phyloP scores from a whole-genome alignment of 1,140 invertebrate genomes.

The Brachionus manjavacas region DNA sequence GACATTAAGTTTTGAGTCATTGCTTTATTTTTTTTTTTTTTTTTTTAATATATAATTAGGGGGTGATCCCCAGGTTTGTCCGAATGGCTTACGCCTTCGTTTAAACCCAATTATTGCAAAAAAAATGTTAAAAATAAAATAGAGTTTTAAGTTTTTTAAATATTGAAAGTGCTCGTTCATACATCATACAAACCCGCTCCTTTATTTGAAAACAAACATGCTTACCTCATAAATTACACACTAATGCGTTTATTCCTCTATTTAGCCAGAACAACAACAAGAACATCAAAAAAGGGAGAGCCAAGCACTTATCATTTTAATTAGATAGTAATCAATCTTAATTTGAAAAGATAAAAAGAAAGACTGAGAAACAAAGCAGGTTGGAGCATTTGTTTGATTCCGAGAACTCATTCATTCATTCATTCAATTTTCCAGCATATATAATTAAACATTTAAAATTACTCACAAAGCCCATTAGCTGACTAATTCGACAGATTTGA shows the following conservation, averaged over 20 bases:
- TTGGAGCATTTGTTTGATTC: constrained; percentile 29
- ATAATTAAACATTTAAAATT: neutral
- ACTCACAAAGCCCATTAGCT: neutral
- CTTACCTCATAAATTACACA: constrained; percentile 11
- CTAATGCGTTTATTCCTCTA: neutral
- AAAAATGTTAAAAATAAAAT: no score
- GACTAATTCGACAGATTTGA: neutral
- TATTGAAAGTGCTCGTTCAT: no score
- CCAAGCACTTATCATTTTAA: constrained; percentile 22
- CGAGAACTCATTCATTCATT: no score
- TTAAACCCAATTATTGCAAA: no score
- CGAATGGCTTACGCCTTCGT: no score
- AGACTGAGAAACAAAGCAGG: constrained; percentile 8
- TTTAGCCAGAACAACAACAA: neutral
- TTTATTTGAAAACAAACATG: neutral
- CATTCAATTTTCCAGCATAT: neutral
- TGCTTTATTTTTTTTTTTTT: no score
- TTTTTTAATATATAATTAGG: no score
- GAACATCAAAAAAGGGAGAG: neutral
- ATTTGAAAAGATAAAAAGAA: constrained; percentile 30
- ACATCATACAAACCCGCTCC: no score
- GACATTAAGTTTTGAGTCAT: no score
- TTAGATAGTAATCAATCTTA: constrained; percentile 37
- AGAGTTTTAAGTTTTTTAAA: no score
- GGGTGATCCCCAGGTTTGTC: no score